Evolutionary conservation across 2,888 invertebrate species (phyloP).

Genomic region (Folsomia manolachei): DNA sequence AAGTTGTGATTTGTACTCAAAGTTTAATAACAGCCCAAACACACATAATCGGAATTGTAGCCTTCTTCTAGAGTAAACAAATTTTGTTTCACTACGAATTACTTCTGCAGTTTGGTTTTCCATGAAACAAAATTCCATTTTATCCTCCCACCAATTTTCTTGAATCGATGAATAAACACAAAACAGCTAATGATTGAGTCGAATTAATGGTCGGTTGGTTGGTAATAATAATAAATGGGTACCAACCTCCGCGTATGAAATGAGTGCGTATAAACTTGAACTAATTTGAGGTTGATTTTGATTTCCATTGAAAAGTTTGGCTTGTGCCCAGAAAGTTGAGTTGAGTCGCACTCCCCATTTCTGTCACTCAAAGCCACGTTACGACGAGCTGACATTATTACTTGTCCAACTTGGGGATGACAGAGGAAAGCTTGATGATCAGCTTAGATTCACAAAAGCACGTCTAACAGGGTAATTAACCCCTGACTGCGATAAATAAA

Average conservation of each 20-base stretch:
- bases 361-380: not conserved
- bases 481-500: not conserved
- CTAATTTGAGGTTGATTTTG: constrained; percentile 41
- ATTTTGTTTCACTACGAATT: not conserved
- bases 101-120: not conserved
- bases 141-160: constrained; percentile 39
- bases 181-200: constrained; percentile 49
- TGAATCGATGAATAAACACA: constrained; percentile 48
- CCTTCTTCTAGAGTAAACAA: not conserved
- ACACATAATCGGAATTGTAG: too few relatives aligned
- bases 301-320: constrained; percentile 8
- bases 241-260: too few relatives aligned
- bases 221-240: constrained; percentile 16
- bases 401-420: not conserved
- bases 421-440: constrained; percentile 6
- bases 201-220: constrained; percentile 44
- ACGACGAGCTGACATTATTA: too few relatives aligned
- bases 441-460: too few relatives aligned
- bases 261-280: too few relatives aligned
- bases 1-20: too few relatives aligned
- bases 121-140: not conserved
- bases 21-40: too few relatives aligned
- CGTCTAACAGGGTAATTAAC: not conserved
- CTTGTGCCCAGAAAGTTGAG: not conserved
- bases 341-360: not conserved